Percentiles rank a stretch among this genome's conserved stretches.
These are phyloP conservation scores for Spinus pinus DNA, from an alignment of 2,797 vertebrate species.

Conservation along the genomic window DNA sequence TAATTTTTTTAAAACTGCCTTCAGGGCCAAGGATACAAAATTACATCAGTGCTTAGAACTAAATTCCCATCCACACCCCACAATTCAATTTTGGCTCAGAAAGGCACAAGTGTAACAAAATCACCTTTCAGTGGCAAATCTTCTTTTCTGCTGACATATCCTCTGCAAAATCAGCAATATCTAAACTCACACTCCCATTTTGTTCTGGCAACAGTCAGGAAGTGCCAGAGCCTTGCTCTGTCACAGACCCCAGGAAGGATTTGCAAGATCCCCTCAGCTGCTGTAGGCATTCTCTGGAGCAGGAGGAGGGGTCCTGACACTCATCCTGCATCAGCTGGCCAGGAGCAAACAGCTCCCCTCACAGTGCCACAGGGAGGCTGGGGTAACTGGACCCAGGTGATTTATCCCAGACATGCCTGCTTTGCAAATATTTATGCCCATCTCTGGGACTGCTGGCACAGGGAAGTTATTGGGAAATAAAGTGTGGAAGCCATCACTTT, in stretches of 20 bases:
- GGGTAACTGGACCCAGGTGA: background rate
- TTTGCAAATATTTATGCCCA: background rate
- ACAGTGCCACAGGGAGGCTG: background rate
- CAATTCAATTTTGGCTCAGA: conserved; percentile 39
- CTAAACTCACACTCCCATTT: background rate
- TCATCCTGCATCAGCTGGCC: background rate
- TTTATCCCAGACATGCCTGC: background rate
- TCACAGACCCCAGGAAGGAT: background rate
- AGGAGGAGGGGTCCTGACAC: background rate
- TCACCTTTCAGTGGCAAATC: conserved; percentile 35
- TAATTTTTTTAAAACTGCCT: conserved; percentile 39
- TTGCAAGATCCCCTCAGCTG: background rate
- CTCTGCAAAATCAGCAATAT: background rate
- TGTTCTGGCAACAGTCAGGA: background rate
- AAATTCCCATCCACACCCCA: conserved; percentile 47
- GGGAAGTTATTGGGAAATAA: background rate
- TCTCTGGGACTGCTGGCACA: background rate
- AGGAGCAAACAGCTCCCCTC: background rate
- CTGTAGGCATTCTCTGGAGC: rapidly evolving
- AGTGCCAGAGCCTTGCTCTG: background rate
- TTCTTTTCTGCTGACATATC: conserved; percentile 30
- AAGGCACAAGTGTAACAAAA: conserved; percentile 63
- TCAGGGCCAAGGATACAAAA: conserved; percentile 55
- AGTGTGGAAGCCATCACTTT: background rate
- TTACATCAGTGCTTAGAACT: conserved; percentile 57